phyloP scores from a whole-genome alignment of 2,888 invertebrate genomes.

The Phengaris alcon region DNA sequence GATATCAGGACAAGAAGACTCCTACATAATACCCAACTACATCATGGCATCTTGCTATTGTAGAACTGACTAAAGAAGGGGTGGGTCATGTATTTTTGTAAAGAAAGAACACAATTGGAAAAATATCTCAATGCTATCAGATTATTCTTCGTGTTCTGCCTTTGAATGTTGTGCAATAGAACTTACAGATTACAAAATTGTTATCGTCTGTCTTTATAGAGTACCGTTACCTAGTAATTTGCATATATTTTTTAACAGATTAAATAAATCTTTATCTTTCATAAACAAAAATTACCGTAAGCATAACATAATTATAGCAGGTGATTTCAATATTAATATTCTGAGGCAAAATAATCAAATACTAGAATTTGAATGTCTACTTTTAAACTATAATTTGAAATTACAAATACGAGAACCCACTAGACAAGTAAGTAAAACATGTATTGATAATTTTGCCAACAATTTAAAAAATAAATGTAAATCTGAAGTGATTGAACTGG shows the following conservation, averaged over 20 bases:
- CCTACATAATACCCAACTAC: not conserved
- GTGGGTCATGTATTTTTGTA: not conserved
- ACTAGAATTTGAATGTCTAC: no score
- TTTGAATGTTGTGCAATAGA: no score
- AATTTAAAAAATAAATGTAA: no score
- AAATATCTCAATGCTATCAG: no score
- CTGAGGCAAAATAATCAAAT: not conserved
- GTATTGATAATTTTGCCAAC: slow-evolving; percentile 5
- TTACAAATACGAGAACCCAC: not conserved
- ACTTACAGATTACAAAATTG: no score
- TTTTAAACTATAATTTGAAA: not conserved
- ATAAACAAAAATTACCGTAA: not conserved
- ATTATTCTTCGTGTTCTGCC: no score
- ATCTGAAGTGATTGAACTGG: no score
- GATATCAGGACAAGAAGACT: no score
- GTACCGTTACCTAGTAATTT: not conserved
- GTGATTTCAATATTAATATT: not conserved
- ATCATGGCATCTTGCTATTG: no score
- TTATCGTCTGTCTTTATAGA: no score
- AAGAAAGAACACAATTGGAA: not conserved
- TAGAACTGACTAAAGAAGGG: no score
- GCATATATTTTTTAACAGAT: not conserved
- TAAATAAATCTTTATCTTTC: not conserved
- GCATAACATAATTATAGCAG: not conserved
- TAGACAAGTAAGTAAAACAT: not conserved